Percentiles rank a stretch among this genome's conserved stretches.
Conservation (phyloP, 2,797 vertebrate species). For the Sebastes oblongus region DNA sequence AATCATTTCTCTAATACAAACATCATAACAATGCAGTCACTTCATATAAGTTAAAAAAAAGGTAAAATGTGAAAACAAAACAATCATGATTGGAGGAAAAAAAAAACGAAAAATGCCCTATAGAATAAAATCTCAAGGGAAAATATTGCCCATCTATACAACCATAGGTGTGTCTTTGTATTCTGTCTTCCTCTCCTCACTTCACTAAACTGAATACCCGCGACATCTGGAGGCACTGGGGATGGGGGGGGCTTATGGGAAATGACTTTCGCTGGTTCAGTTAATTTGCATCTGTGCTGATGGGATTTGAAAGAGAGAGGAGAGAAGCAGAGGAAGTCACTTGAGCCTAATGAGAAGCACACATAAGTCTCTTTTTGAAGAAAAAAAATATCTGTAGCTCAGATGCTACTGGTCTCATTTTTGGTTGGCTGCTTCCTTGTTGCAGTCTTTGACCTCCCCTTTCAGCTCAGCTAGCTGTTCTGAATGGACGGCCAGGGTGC, state of each 20-base stretch:
- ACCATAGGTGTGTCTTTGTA: conserved; percentile 49
- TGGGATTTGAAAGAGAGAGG: conserved; percentile 22
- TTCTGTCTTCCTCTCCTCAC: conserved; percentile 38
- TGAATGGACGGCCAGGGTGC: conserved; percentile 86
- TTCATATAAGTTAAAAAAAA: conserved; percentile 86
- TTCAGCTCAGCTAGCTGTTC: conserved; percentile 88
- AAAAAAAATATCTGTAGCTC: conserved; percentile 42
- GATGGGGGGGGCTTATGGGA: conserved; percentile 14
- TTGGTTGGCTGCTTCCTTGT: conserved; percentile 75
- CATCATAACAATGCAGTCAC: conserved; percentile 78
- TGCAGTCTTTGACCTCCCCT: conserved; percentile 87
- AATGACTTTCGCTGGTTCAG: conserved; percentile 43
- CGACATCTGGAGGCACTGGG: conserved; percentile 44
- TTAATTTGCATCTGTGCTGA: conserved; percentile 56
- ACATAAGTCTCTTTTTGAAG: conserved; percentile 38
- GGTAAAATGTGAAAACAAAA: conserved; percentile 67
- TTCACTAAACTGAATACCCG: conserved; percentile 43
- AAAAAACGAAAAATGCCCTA: conserved; percentile 72
- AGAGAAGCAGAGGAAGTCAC: conserved; percentile 44
- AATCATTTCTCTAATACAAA: conserved; percentile 68
- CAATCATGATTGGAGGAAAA: conserved; percentile 53
- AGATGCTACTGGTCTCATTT: conserved; percentile 74
- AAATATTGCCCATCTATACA: conserved; percentile 72
- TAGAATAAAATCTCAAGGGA: conserved; percentile 62
- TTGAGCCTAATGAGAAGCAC: conserved; percentile 47